Evolutionary conservation across 2,888 invertebrate genomes (phyloP).

Genomic region (Pheosia tremula): DNA sequence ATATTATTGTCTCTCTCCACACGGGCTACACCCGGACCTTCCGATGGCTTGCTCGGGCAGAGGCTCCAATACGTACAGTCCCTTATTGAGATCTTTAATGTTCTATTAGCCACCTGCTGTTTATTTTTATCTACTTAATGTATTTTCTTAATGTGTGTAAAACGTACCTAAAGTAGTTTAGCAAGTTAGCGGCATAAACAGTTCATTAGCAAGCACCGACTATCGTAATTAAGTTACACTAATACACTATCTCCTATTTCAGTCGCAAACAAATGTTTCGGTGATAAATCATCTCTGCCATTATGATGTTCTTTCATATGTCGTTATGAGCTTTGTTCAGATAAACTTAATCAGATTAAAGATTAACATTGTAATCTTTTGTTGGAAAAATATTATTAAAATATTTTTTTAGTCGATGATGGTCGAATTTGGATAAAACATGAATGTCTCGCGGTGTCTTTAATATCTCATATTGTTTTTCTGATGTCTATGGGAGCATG

Average conservation of each 20-base stretch:
- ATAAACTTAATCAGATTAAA: constrained; percentile 3
- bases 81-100: no score
- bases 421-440: neutral
- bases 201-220: constrained; percentile 21
- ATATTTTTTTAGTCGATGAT: neutral
- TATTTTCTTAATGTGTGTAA: constrained; percentile 18
- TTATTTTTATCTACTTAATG: constrained; percentile 11
- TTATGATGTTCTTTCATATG: constrained; percentile 30
- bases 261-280: constrained; percentile 33
- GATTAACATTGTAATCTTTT: neutral
- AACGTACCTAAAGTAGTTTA: constrained; percentile 10
- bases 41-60: no score
- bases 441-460: no score
- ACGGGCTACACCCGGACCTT: no score
- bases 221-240: constrained; percentile 34
- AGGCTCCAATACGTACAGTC: no score
- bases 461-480: no score
- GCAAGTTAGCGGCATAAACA: constrained; percentile 20
- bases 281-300: constrained; percentile 32
- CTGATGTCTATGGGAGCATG: no score
- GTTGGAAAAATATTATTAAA: constrained; percentile 1
- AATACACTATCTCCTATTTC: constrained; percentile 21
- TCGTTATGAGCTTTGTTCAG: constrained; percentile 26
- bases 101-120: neutral
- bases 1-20: no score